Evolutionary conservation across 2,797 vertebrate species (phyloP), one percentile per base, ranked within the genome.

Genomic region (Ptychadena robeensis): DNA sequence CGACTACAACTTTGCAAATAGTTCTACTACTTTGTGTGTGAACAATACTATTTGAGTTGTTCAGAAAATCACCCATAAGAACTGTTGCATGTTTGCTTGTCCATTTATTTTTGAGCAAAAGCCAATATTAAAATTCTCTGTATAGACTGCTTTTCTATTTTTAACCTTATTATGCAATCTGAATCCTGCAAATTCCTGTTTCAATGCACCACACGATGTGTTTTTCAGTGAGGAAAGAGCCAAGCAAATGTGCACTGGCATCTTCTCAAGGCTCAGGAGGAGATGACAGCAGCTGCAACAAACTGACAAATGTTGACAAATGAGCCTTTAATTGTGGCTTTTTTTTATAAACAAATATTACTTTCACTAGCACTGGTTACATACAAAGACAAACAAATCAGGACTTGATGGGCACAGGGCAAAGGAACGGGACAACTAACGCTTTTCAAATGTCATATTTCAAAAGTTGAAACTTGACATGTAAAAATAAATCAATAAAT

Each of bases 261-360:
- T 27, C 65, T 59, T 57, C 35, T 68, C 44, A 35, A 57, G 34
- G 64, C 76, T 66, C 76, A 69, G 64, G 63, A 48, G 38, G 75
- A 78, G 63, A 68, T 78, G 75, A 67, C 74, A 57, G 76, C 76
- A 79, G 76, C 76, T 79, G 75, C 76, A 53, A n/a, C 40, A 79
- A 69, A 37, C 65, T 79, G 76, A 79, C 75, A 78, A 65, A 77
- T 77, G 74, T 44, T 77, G 74, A 30, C 76, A 79, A 57, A 68
- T 69, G 44, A 79, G 65, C 40, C 37, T 25, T 37, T 28, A n/a
- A 32, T 57, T 9, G 76, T 35, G 53, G 65, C 65, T 22, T 57
- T 12, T 28, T 3, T 38, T 63, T 75, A 28, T 53, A 5, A 15
- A n/a, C 35, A 64, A 64, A 15, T 40, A n/a, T 73, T 59, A 22